phyloP scores from a whole-genome alignment of 2,888 invertebrate genomes.

The Zele albiditarsus region DNA sequence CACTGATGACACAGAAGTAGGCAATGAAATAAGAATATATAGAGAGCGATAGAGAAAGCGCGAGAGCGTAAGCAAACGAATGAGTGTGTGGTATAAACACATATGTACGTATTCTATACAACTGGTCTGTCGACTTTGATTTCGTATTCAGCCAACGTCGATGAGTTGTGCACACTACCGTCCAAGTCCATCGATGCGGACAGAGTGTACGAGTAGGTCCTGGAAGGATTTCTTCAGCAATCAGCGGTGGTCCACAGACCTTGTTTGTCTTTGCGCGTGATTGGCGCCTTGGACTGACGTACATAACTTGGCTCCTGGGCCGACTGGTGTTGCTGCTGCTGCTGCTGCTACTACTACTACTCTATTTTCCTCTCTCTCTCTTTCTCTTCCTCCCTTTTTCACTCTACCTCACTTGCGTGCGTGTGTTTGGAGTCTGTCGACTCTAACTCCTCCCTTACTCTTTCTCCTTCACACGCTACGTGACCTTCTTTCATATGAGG shows the following conservation, averaged over 20 bases:
- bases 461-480: constrained; percentile 19
- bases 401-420: too few relatives aligned
- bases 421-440: constrained; percentile 39
- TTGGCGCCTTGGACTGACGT: constrained; percentile 68
- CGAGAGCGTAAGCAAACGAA: constrained; percentile 22
- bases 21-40: not conserved
- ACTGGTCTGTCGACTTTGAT: constrained; percentile 60
- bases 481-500: constrained; percentile 27
- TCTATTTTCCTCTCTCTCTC: constrained; percentile 46
- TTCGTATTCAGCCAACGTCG: constrained; percentile 67
- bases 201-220: constrained; percentile 39
- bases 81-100: constrained; percentile 25
- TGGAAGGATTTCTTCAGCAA: constrained; percentile 64
- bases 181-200: constrained; percentile 46
- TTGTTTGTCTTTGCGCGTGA: constrained; percentile 71
- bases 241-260: constrained; percentile 67
- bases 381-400: constrained; percentile 42
- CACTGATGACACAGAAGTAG: not conserved
- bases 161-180: constrained; percentile 54
- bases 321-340: constrained; percentile 16
- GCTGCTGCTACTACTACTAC: constrained; percentile 6
- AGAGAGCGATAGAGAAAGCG: constrained; percentile 22
- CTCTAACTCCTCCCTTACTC: not conserved
- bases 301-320: constrained; percentile 48
- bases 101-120: constrained; percentile 32